Base-by-base conservation (phyloP, 2,888 invertebrate genomes). In the Habrosyne pyritoides region DNA sequence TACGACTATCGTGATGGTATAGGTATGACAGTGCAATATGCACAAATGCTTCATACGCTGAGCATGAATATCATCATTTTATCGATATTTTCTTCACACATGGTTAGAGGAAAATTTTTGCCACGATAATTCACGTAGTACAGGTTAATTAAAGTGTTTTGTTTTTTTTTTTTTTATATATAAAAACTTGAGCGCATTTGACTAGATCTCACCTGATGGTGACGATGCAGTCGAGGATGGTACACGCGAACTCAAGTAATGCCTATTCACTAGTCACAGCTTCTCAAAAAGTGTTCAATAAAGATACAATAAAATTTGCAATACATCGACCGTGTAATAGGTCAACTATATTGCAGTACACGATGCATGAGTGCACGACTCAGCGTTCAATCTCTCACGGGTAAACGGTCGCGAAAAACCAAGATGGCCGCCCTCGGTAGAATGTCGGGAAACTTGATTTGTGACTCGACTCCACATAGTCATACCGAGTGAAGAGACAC, bases 361-460 rank as follows among this genome's bases (percentile, higher is more conserved):
- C 18, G 42, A 54, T 60, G 58, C 60, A 58, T 57, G 61, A 64
- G 59, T 60, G 67, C 33, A 33, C 71, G 65, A 69, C 65, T 71
- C 71, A 70, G 67, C 71, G 63, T 78, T 73, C 70, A 74, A 77
- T 75, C 73, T 67, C 68, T 70, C 71, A 69, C 64, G 75, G 75
- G 75, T 73, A 78, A 81, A 73, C 71, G 77, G 67, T 73, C 74
- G 64, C 66, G 73, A 75, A 75, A 79, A 81, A 76, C 73, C 75
- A 83, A 86, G 79, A 86, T 81, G 83, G 81, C 81, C 60, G 76
- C 66, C 61, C 61, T 61, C 67, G 64, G 63, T 64, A 61, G 66
- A 69, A 72, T 66, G 78, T 74, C 73, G 66, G 67, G 64, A 77
- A 81, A 83, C 74, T 84, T 84, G 84, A 86, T 86, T 87, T 87